Evolutionary conservation across 2,113 vertebrate genomes (phyloP), one percentile per base, ranked within the genome.

Genomic region (Apaloderma vittatum): DNA sequence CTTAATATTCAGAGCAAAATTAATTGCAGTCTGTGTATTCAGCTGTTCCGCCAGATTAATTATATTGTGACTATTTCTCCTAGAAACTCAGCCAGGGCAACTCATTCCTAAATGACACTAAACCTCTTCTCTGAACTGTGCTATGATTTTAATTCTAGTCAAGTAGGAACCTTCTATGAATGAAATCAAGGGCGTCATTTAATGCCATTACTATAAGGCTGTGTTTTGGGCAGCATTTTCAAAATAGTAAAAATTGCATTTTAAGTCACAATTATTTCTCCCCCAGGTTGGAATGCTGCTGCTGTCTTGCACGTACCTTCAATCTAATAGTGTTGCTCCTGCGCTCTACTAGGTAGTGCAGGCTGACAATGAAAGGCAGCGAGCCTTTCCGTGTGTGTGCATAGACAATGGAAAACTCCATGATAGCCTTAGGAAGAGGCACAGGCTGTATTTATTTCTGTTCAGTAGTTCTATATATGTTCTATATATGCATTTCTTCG

Each of bases 41-140:
- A 97, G 96, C 91, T 97, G 97, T 97, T 98, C 95, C 87, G 93
- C 94, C 88, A 97, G 96, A 98, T 98, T 98, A 98, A 97, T 98
- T 98, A 97, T 97, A 89, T 94, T 95, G 52, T 92, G 93, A 86
- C 86, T 95, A 45, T 94, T 96, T 97, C 71, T 83, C 36, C 73
- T 82, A 91, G 72, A 89, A 97, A 96, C 81, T 90, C 71, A 48
- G 23, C 61, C 92, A 97, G 94, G 96, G 87, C 84, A 95, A 68
- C 94, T 97, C 88, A 88, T 86, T 97, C 90, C 79, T 86, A 83
- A 95, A 68, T 58, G 23, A 65, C 82, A 82, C 20, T 34, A 27
- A 63, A 76, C 92, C 54, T 83, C 76, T 82, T 90, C 74, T 93
- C 91, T 97, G 95, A 97, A 94, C 86, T 88, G n/a, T 59, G 48